These are phyloP conservation scores for Alentia gelatinosa DNA, from an alignment of 2,888 invertebrate species.

Conservation along the genomic window DNA sequence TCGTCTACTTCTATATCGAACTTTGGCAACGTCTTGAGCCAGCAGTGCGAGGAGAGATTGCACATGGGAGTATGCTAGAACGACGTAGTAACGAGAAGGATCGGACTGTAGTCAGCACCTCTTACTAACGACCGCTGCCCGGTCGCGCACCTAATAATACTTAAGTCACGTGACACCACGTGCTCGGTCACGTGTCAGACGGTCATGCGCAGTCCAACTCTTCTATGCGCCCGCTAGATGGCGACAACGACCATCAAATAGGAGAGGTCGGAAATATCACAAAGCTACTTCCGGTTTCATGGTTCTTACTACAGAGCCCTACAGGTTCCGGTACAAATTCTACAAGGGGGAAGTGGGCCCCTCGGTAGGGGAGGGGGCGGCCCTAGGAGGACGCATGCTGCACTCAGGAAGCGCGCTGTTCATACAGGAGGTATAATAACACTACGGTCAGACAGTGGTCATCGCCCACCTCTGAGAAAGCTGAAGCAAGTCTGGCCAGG, in stretches of 20 bases:
- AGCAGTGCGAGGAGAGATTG: background rate
- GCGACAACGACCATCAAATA: background rate
- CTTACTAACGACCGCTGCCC: background rate
- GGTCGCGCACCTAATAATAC: background rate
- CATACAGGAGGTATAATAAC: background rate
- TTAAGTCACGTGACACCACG: too few relatives aligned
- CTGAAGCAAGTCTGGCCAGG: background rate
- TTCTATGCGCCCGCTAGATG: background rate
- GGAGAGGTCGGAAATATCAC: background rate
- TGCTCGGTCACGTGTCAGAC: too few relatives aligned
- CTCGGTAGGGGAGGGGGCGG: background rate
- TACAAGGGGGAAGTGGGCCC: too few relatives aligned
- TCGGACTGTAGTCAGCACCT: background rate
- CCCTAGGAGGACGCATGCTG: background rate
- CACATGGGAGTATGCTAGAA: background rate
- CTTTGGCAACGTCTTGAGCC: background rate
- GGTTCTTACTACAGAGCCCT: background rate
- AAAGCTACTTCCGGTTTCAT: background rate
- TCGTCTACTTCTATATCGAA: too few relatives aligned
- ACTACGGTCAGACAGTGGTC: background rate
- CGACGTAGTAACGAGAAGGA: background rate
- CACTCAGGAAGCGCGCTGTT: slow-evolving; percentile 29
- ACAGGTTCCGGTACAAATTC: too few relatives aligned
- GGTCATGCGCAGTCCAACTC: background rate
- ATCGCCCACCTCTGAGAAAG: background rate